These are phyloP conservation scores for Ips typographus DNA, from an alignment of 1,140 invertebrate genomes.

Conservation along the genomic window DNA sequence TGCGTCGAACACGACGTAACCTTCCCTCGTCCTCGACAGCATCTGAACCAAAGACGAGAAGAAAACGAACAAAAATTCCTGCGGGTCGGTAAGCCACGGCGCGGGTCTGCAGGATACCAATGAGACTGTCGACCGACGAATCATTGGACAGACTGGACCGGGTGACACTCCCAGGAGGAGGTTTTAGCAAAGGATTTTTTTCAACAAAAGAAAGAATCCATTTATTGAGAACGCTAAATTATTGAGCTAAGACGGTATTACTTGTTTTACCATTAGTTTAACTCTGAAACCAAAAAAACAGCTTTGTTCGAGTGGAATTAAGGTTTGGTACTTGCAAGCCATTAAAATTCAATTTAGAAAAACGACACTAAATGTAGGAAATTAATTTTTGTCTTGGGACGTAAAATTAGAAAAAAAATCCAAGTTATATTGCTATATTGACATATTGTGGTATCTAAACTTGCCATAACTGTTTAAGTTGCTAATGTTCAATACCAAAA, in stretches of 20 bases:
- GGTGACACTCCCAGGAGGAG: constrained; percentile 31
- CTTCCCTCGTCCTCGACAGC: not conserved
- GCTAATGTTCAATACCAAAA: no score
- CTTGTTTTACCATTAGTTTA: no score
- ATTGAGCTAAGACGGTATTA: not conserved
- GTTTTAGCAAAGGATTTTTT: constrained; percentile 24
- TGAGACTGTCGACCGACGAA: constrained; percentile 16
- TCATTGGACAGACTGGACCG: constrained; percentile 18
- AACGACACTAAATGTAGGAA: no score
- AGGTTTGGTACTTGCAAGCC: no score
- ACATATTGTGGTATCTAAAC: no score
- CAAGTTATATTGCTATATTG: no score
- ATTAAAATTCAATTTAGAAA: no score
- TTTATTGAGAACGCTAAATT: constrained; percentile 9
- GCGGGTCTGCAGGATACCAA: constrained; percentile 28
- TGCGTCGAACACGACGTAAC: not conserved
- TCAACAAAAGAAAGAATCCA: constrained; percentile 5
- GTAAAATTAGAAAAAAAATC: no score
- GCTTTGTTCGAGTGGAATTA: no score
- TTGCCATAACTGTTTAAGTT: no score
- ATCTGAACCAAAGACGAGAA: constrained; percentile 23
- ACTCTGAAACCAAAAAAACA: no score
- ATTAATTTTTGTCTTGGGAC: no score
- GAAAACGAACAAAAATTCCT: constrained; percentile 30
- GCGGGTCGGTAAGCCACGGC: constrained; percentile 29